Percentiles rank a stretch among this genome's conserved stretches.
Conservation (phyloP, 2,797 vertebrate species). For the Sphenodon punctatus region DNA sequence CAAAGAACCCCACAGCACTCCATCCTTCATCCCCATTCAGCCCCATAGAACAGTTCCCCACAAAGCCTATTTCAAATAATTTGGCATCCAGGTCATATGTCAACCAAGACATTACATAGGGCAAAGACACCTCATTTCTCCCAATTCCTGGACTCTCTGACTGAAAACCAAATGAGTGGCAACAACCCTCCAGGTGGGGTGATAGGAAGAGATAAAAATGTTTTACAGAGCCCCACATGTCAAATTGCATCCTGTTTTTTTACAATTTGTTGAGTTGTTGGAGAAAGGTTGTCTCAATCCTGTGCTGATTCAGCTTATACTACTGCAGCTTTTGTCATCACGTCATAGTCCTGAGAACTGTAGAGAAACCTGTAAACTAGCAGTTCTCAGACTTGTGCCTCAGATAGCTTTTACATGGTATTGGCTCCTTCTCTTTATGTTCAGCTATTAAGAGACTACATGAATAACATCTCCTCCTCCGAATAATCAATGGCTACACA, state of each 20-base stretch:
- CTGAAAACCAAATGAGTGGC: too few species aligned
- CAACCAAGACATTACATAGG: too few species aligned
- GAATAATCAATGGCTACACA: not conserved
- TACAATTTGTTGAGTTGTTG: not conserved
- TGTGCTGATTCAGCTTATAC: not conserved
- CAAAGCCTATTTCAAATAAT: too few species aligned
- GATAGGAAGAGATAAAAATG: accelerated
- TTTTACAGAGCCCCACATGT: not conserved
- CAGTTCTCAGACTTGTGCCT: not conserved
- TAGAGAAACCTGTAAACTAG: not conserved
- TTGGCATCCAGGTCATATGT: too few species aligned
- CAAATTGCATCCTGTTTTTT: not conserved
- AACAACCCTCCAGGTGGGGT: too few species aligned
- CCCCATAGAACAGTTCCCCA: too few species aligned
- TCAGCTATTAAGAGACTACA: not conserved
- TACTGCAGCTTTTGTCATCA: not conserved
- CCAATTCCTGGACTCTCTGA: too few species aligned
- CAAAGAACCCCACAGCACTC: too few species aligned
- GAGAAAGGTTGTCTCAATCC: not conserved
- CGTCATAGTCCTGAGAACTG: not conserved
- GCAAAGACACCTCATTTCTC: too few species aligned
- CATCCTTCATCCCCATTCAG: too few species aligned
- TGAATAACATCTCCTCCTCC: not conserved
- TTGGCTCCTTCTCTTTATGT: not conserved
- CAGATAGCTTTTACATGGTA: not conserved